Percentiles rank a stretch among this genome's conserved stretches.
Evolutionary conservation across 2,888 invertebrate genomes (phyloP).

Genomic region (Ellobium chinense): DNA sequence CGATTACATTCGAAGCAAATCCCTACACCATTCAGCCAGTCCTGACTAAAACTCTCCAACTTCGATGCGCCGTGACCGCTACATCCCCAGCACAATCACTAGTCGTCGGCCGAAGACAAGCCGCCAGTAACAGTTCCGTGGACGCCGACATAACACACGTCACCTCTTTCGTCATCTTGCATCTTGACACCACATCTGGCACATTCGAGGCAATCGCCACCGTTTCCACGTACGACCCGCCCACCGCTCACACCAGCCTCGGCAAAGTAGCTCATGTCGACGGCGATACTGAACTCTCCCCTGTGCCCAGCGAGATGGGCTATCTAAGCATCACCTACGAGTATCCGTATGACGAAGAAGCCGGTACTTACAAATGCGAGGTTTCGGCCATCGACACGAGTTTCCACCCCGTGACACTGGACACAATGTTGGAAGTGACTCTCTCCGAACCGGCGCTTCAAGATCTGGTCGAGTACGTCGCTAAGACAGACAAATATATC

Average conservation of each 20-base stretch:
- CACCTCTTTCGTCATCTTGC: constrained; percentile 3
- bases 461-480: constrained; percentile 3
- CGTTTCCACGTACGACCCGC: constrained; percentile 6
- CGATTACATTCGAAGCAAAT: not conserved
- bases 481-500: constrained; percentile 1
- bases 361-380: constrained; percentile 10
- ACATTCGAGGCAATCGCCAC: not conserved
- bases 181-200: not conserved
- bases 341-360: not conserved
- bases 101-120: too few species aligned
- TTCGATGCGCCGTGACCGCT: constrained; percentile 25
- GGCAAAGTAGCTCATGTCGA: not conserved
- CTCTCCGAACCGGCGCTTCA: not conserved
- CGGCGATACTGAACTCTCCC: not conserved
- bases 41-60: constrained; percentile 17
- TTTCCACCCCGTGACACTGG: not conserved
- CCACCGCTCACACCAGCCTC: not conserved
- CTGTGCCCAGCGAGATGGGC: not conserved
- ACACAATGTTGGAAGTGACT: not conserved
- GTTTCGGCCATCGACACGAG: not conserved
- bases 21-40: constrained; percentile 12
- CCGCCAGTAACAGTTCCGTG: not conserved
- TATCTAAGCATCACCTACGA: constrained; percentile 13
- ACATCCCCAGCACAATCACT: too few species aligned
- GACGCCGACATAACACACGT: not conserved